A percentile compares a stretch with the other conserved stretches of the same genome.
phyloP scores from a whole-genome alignment of 2,113 vertebrate genomes.

The Vidua macroura region DNA sequence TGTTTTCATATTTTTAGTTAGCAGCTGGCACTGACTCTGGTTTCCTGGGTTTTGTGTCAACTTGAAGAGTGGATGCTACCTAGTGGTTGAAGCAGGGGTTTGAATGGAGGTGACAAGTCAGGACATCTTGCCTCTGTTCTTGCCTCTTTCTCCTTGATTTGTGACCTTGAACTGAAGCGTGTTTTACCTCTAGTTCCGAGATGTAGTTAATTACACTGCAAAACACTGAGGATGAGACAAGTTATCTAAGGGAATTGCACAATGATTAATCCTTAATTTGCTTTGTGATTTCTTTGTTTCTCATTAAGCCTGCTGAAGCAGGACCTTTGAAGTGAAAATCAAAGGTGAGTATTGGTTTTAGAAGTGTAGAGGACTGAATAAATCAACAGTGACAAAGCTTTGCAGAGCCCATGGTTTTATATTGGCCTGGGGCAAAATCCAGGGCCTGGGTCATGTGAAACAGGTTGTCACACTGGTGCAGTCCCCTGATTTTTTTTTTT shows the following conservation, averaged over 20 bases:
- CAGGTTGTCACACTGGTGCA: neutral
- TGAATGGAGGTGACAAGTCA: neutral
- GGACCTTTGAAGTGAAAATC: neutral
- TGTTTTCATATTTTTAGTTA: neutral
- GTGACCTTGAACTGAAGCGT: neutral
- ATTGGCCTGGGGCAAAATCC: neutral
- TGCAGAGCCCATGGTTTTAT: neutral
- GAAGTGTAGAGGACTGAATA: neutral
- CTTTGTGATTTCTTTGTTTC: neutral
- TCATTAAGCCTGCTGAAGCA: neutral
- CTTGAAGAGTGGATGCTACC: neutral
- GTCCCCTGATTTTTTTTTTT: too few species aligned
- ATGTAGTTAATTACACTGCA: neutral
- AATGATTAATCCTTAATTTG: slow-evolving; percentile 11
- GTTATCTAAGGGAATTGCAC: neutral
- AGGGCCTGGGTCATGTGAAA: neutral
- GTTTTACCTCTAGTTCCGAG: neutral
- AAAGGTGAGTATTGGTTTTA: neutral
- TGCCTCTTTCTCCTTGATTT: neutral
- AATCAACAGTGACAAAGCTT: neutral
- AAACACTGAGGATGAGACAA: neutral
- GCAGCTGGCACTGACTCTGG: neutral
- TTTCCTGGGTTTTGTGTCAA: neutral
- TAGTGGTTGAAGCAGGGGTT: neutral
- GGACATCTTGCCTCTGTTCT: neutral